Base-by-base conservation (phyloP, 2,113 vertebrate species). In the Saccopteryx bilineata region DNA sequence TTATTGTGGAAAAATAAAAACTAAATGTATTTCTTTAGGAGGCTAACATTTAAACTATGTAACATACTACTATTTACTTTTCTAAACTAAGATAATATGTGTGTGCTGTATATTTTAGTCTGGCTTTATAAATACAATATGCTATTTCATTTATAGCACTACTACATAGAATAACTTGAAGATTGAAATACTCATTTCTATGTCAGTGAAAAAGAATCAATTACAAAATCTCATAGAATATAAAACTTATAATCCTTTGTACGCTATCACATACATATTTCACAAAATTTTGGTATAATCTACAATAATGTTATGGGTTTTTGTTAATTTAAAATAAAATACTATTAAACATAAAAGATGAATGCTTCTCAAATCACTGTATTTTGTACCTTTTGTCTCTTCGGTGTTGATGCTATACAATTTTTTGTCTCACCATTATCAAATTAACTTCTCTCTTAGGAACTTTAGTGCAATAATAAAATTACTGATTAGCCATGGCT, bases 81-180 rank as follows among this genome's bases (percentile, higher is more conserved):
- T 96, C 68, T 80, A 92, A 93, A 78, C 14, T 69, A 87, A 74
- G 31, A 84, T 79, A 72, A 89, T 7, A n/a, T 24, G 63, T 66
- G 7, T 68, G 46, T 92, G 28, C 46, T 93, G 1, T 68, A 76
- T 85, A 50, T 72, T 84, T 60, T 60, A 94, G 15, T 80, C 54
- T 6, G 56, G 46, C 61, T 96, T 93, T 74, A n/a, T 66, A 94
- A 81, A 91, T 93, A 76, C 11, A 56, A 11, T 39, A 63, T 0
- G n/a, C 58, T 61, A 60, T 60, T 76, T 8, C 58, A 90, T 61
- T 94, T 84, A 39, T 17, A 75, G 85, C 31, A 88, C 81, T 92
- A 71, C 33, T 86, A 63, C 58, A 10, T 93, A 33, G 31, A 90
- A 74, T 63, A 68, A n/a, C 33, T 87, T 91, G 48, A n/a, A 82